Conservation (phyloP, 1,140 invertebrate species). For the Varroa destructor region DNA sequence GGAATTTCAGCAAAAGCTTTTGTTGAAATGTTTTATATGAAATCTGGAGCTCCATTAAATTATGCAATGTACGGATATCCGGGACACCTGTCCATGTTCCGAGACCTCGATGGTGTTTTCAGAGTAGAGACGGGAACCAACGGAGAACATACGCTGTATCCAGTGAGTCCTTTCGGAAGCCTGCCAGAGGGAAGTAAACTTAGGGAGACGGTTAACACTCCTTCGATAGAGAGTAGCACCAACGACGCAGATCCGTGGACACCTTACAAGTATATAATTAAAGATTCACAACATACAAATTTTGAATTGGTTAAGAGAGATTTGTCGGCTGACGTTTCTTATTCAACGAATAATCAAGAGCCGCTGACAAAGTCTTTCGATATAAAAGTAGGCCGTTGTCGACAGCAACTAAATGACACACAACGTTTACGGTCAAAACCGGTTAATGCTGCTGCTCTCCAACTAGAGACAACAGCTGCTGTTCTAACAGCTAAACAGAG, state of each 20-base stretch:
- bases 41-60: not conserved
- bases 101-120: constrained; percentile 2
- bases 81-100: constrained; percentile 20
- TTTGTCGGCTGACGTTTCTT: not conserved
- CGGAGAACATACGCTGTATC: constrained; percentile 10
- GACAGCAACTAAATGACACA: not conserved
- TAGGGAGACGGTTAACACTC: not conserved
- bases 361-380: too few relatives aligned
- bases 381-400: too few relatives aligned
- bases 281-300: not conserved
- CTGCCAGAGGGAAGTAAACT: not conserved
- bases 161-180: not conserved
- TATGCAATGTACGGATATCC: constrained; percentile 13
- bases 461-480: not conserved
- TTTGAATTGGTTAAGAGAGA: not conserved
- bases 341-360: too few relatives aligned
- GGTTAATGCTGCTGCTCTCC: too few relatives aligned
- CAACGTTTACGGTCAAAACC: not conserved
- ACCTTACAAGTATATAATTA: not conserved
- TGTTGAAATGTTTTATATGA: constrained; percentile 10
- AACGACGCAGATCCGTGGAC: not conserved
- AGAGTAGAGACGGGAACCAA: not conserved
- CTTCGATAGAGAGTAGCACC: not conserved
- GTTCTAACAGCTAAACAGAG: not conserved
- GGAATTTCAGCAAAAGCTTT: constrained; percentile 1